phyloP scores from a whole-genome alignment of 2,797 vertebrate species.

The Aphelocoma californica region DNA sequence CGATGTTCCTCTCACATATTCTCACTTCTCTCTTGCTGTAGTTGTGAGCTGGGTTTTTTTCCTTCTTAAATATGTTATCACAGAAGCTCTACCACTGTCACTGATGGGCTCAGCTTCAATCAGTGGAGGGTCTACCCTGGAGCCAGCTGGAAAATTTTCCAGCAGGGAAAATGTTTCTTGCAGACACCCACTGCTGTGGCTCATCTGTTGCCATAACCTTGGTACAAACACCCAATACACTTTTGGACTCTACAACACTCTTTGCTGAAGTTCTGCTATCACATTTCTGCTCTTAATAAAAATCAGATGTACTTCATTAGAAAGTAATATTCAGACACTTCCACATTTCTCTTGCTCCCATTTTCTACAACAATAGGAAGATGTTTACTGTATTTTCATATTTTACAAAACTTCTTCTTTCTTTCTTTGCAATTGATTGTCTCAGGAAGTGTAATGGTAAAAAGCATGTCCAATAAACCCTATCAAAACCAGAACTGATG shows the following conservation, averaged over 20 bases:
- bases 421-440: background rate
- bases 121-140: rapidly evolving
- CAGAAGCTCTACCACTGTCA: rapidly evolving
- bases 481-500: background rate
- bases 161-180: background rate
- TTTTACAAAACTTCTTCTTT: background rate
- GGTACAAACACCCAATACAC: rapidly evolving
- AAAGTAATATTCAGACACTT: background rate
- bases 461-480: background rate
- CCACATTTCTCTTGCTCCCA: background rate
- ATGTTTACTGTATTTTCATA: background rate
- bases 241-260: background rate
- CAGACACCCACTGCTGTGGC: background rate
- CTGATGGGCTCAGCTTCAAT: background rate
- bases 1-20: background rate
- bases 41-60: no score
- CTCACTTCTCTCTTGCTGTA: background rate
- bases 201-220: background rate
- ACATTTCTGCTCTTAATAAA: background rate
- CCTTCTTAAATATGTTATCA: background rate
- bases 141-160: background rate
- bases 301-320: background rate
- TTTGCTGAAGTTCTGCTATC: background rate
- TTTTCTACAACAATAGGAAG: background rate
- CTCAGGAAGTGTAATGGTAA: background rate